Evolutionary conservation across 2,113 vertebrate species (phyloP).

Genomic region (Fulica atra): DNA sequence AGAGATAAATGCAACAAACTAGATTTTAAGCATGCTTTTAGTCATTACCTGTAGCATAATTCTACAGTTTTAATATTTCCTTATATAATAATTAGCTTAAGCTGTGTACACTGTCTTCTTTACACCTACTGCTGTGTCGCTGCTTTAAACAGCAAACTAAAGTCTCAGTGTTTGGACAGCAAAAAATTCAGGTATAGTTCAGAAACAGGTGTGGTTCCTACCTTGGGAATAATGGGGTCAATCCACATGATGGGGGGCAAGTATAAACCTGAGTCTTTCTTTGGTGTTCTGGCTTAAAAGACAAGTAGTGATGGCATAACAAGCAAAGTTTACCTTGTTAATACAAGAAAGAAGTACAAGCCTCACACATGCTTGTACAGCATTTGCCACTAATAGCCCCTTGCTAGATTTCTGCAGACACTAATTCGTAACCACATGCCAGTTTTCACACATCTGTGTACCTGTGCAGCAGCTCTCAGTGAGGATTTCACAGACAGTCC

Average conservation of each 20-base stretch:
- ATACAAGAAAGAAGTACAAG: background rate
- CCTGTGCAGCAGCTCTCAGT: background rate
- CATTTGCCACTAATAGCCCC: background rate
- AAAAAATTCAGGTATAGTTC: background rate
- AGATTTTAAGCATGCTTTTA: background rate
- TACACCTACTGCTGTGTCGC: background rate
- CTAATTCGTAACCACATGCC: background rate
- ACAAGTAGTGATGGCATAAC: accelerated
- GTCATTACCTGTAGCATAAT: background rate
- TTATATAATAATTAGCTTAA: background rate
- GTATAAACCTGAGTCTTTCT: background rate
- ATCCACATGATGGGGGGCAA: background rate
- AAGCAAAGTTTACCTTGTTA: background rate
- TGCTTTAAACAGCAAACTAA: background rate
- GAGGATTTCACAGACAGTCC: background rate
- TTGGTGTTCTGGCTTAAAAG: background rate
- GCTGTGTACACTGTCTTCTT: background rate
- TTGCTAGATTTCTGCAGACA: background rate
- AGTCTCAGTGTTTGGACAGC: background rate
- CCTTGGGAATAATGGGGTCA: background rate
- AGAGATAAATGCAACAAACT: background rate
- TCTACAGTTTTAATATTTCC: background rate
- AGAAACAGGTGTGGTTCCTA: background rate
- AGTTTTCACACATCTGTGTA: background rate
- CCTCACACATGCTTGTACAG: background rate